Evolutionary conservation across 2,797 vertebrate species (phyloP).

Genomic region (Esox masquinongy): DNA sequence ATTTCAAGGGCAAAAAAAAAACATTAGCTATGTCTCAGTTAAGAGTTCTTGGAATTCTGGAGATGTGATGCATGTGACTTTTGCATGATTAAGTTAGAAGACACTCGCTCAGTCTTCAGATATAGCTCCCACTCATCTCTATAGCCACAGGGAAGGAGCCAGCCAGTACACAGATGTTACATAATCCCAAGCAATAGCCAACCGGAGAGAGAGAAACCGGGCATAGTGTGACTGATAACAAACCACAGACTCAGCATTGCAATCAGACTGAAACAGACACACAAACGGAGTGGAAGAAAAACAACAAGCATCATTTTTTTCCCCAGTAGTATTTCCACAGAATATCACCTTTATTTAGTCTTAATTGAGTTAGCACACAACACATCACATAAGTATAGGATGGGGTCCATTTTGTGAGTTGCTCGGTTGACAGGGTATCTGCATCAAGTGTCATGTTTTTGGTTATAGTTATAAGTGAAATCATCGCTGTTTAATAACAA

Average conservation of each 20-base stretch:
- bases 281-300: slow-evolving; percentile 35
- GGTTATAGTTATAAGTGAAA: slow-evolving; percentile 72
- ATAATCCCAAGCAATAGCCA: slow-evolving; percentile 56
- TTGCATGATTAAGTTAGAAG: slow-evolving; percentile 64
- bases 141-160: slow-evolving; percentile 59
- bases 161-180: slow-evolving; percentile 59
- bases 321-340: slow-evolving; percentile 60
- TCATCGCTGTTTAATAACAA: slow-evolving; percentile 74
- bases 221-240: slow-evolving; percentile 62
- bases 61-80: slow-evolving; percentile 47
- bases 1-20: neutral
- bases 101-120: slow-evolving; percentile 42
- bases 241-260: slow-evolving; percentile 41
- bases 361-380: slow-evolving; percentile 62
- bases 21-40: slow-evolving; percentile 3
- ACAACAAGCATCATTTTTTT: slow-evolving; percentile 46
- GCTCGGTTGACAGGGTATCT: slow-evolving; percentile 54
- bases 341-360: slow-evolving; percentile 76
- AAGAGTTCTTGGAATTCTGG: slow-evolving; percentile 13
- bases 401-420: slow-evolving; percentile 57
- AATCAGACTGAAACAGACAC: slow-evolving; percentile 40
- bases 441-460: slow-evolving; percentile 63
- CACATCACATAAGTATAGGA: slow-evolving; percentile 56
- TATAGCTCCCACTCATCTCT: slow-evolving; percentile 58
- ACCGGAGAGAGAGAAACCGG: slow-evolving; percentile 58